Evolutionary conservation across 2,888 invertebrate genomes (phyloP), one percentile per base, ranked within the genome.

Genomic region (Lasioglossum villosulum): DNA sequence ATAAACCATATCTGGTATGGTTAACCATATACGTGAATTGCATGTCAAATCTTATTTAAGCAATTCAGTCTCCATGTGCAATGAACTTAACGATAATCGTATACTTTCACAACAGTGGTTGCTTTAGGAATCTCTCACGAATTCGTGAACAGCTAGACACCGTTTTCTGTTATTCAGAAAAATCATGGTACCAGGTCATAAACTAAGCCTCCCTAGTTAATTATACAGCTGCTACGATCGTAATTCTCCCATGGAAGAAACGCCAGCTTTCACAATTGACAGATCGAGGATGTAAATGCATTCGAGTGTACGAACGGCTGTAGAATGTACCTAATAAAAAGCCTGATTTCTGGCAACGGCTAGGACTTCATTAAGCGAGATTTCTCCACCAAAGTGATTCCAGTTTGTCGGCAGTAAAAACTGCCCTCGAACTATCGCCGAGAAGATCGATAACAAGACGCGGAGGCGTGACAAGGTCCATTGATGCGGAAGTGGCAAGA

Each of bases 401-500:
- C 66, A n/a, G 56, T n/a, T 45, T 12, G 56, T 2, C 34, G 34
- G 3, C 19, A 16, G 34, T 66, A 66, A 66, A 66, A 66, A 34
- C 66, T 19, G 34, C 34, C 23, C 66, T 10, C 34, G 10, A 8
- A 23, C 37, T 12, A 37, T 39, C 39, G 4, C 3, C 23, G 23
- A 19, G 8, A 5, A n/a, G 70, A 39, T n/a, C 70, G 39, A n/a
- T 70, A 70, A 70, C 70, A 23, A 70, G 66, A 19, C 34, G 56
- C 56, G 56, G n/a, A 19, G 70, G 23, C 37, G 37, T 66, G 66
- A 66, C 66, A 66, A 34, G 34, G 37, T 42, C 71, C 71, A 42
- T 42, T 16, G 70, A 70, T n/a, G 37, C 70, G 70, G 70, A 70
- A 70, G 70, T 39, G 37, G 23, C 23, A 39, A 37, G 70, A 39